phyloP scores from a whole-genome alignment of 2,797 vertebrate genomes.

The Leptatherina wallacei region DNA sequence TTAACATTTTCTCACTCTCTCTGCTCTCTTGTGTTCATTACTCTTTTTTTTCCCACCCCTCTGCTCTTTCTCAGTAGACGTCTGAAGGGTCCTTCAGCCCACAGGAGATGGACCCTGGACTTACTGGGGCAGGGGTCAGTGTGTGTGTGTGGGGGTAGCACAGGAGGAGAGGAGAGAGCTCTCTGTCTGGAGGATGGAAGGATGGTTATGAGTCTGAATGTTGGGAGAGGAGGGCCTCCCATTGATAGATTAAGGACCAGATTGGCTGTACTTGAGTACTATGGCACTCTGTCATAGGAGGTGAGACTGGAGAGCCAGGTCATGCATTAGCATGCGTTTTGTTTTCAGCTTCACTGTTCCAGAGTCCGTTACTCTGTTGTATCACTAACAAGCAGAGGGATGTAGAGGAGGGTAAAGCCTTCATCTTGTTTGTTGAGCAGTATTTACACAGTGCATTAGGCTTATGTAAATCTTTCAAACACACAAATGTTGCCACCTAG shows the following conservation, averaged over 20 bases:
- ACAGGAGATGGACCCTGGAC: slow-evolving; percentile 73
- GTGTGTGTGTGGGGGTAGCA: slow-evolving; percentile 39
- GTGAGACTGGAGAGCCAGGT: slow-evolving; percentile 75
- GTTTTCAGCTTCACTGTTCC: slow-evolving; percentile 65
- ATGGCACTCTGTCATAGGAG: slow-evolving; percentile 72
- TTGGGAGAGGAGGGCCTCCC: slow-evolving; percentile 75
- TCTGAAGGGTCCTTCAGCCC: slow-evolving; percentile 79
- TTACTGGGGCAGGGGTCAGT: slow-evolving; percentile 64
- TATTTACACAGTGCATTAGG: slow-evolving; percentile 61
- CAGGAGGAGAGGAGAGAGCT: slow-evolving; percentile 60
- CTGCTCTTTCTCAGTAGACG: slow-evolving; percentile 83
- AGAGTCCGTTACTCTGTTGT: slow-evolving; percentile 64
- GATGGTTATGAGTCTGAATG: slow-evolving; percentile 74
- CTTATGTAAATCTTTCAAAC: slow-evolving; percentile 66
- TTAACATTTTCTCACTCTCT: slow-evolving; percentile 50
- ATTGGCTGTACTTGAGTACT: slow-evolving; percentile 78
- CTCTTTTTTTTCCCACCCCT: slow-evolving; percentile 74
- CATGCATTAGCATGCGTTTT: slow-evolving; percentile 83
- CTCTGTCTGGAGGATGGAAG: slow-evolving; percentile 75
- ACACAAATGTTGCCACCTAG: slow-evolving; percentile 49
- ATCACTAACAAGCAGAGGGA: slow-evolving; percentile 52
- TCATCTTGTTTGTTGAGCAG: slow-evolving; percentile 61
- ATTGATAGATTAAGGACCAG: slow-evolving; percentile 81
- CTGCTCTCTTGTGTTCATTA: slow-evolving; percentile 57
- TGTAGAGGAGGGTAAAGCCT: slow-evolving; percentile 45